Conservation (phyloP, 2,888 invertebrate genomes). For the Eupithecia subfuscata region DNA sequence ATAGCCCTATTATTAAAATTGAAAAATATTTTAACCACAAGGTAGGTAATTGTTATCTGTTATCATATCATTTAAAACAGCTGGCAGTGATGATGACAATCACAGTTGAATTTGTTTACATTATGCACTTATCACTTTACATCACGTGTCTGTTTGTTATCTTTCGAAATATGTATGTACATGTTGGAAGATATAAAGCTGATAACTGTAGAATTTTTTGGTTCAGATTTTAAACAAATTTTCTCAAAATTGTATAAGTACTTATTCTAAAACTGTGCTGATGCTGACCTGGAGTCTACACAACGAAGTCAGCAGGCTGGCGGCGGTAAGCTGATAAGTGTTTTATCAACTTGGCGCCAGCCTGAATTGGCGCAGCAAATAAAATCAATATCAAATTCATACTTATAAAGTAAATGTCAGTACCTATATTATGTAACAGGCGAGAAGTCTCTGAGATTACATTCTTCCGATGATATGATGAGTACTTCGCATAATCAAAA, state of each 20-base stretch:
- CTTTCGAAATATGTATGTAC: not conserved
- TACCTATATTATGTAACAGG: no score
- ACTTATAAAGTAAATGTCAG: no score
- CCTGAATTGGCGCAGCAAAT: no score
- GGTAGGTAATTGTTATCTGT: not conserved
- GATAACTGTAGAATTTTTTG: not conserved
- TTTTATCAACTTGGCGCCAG: not conserved
- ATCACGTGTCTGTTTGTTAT: not conserved
- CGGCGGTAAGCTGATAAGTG: not conserved
- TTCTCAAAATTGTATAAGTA: not conserved
- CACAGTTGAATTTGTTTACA: not conserved
- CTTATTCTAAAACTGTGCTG: not conserved
- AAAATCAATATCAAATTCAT: no score
- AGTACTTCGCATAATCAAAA: no score
- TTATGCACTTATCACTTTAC: not conserved
- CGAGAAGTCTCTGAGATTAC: no score
- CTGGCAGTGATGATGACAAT: not conserved
- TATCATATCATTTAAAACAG: not conserved
- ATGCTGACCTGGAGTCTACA: not conserved
- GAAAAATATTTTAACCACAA: not conserved
- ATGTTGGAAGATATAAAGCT: not conserved
- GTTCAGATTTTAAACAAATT: not conserved
- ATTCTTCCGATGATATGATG: no score
- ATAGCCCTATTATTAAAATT: not conserved
- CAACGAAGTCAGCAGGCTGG: not conserved